Evolutionary conservation across 23 tunicate genomes (phyloP).

Genomic region (Halocynthia roretzi): DNA sequence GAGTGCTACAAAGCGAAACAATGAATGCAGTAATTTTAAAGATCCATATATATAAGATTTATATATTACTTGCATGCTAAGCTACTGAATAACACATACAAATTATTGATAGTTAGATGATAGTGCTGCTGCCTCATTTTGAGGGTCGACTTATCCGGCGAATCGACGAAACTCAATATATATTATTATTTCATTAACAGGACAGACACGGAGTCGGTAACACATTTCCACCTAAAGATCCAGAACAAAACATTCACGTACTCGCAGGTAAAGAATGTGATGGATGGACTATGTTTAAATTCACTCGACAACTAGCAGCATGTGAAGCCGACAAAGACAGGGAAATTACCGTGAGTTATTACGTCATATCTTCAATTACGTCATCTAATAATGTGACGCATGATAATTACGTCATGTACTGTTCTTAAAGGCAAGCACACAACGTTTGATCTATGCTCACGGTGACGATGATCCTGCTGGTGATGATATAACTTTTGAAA

Average conservation of each 20-base stretch:
- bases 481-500: neutral
- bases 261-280: conserved; percentile 15
- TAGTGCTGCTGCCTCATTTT: too few relatives aligned
- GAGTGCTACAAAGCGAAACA: too few relatives aligned
- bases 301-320: conserved; percentile 23
- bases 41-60: too few relatives aligned
- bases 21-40: too few relatives aligned
- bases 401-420: too few relatives aligned
- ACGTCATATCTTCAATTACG: too few relatives aligned
- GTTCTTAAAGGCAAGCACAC: conserved; percentile 4
- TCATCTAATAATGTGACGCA: too few relatives aligned
- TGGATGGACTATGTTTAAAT: conserved; percentile 43
- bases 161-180: too few relatives aligned
- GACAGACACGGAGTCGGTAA: conserved; percentile 23
- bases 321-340: conserved; percentile 15
- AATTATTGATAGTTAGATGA: too few relatives aligned
- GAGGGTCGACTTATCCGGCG: too few relatives aligned
- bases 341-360: conserved; percentile 23
- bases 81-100: too few relatives aligned
- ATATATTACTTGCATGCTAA: too few relatives aligned
- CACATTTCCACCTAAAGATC: conserved; percentile 24
- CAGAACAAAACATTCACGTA: conserved; percentile 19
- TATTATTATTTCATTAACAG: neutral
- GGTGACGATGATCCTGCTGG: conserved; percentile 13
- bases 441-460: conserved; percentile 5